Evolutionary conservation across 2,888 invertebrate species (phyloP), one percentile per base, ranked within the genome.

Genomic region (Pandemis cinnamomeana): DNA sequence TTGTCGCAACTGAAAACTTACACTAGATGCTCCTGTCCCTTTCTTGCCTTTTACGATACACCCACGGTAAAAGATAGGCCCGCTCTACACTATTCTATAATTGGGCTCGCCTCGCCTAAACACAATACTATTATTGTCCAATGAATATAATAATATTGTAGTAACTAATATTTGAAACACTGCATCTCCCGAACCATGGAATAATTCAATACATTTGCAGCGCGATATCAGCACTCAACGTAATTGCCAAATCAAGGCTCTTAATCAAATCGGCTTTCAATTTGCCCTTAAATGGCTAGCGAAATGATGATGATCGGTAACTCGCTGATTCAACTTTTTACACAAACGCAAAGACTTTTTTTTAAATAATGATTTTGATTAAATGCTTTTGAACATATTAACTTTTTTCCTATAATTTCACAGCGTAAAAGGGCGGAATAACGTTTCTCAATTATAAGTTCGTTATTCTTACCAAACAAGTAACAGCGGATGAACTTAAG

Each of bases 181-280:
- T 20, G 20, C 20, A 20, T 20, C 20, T 0, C 20, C 20, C 20
- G 20, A 48, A 53, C n/a, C 53, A 15, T 15, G 4, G 5, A 27
- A 58, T 58, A 58, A 58, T 27, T 15, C 15, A 27, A 58, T 58
- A 58, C 27, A 58, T 58, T 55, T 20, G 3, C 58, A 58, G 55
- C 27, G 11, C 27, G 11, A 27, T 27, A 58, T 58, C 58, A 58
- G 58, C 58, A 27, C 58, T 58, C 58, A 58, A 11, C 58, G 58
- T 58, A 58, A 58, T 58, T 58, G 58, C 27, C 58, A 58, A 58
- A 58, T 58, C 58, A 58, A 58, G 27, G 11, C 5, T 58, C 20
- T 53, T 27, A 58, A 58, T 58, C 58, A 58, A 58, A 58, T 58
- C 58, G 27, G 58, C 58, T 58, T 58, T 58, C 58, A 27, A 58